Evolutionary conservation across 1,140 invertebrate genomes (phyloP).

Genomic region (Drosophila pseudoananassae): DNA sequence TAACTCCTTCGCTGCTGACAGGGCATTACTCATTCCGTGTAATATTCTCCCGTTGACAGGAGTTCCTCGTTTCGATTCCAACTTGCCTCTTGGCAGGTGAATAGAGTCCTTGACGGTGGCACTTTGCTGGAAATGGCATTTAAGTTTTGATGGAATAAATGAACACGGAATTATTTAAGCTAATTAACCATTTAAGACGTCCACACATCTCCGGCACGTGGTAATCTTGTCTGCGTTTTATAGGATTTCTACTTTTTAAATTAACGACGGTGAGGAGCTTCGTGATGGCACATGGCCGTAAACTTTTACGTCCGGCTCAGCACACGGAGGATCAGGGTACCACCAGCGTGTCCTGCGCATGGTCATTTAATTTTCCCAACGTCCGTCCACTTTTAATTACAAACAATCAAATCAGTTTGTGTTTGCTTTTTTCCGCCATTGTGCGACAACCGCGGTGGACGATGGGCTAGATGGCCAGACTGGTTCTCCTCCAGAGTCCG

Average conservation of each 20-base stretch:
- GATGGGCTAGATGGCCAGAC: background rate
- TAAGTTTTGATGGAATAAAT: slow-evolving; percentile 46
- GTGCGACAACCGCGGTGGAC: background rate
- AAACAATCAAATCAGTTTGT: slow-evolving; percentile 82
- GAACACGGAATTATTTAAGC: slow-evolving; percentile 51
- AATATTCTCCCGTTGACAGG: slow-evolving; percentile 60
- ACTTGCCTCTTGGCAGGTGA: slow-evolving; percentile 16
- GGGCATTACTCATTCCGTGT: slow-evolving; percentile 53
- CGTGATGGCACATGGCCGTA: slow-evolving; percentile 60
- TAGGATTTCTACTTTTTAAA: slow-evolving; percentile 69
- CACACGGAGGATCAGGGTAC: slow-evolving; percentile 12
- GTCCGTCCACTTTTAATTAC: slow-evolving; percentile 80
- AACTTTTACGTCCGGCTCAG: slow-evolving; percentile 60
- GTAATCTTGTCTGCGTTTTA: slow-evolving; percentile 48
- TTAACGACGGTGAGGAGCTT: slow-evolving; percentile 47
- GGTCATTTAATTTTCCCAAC: slow-evolving; percentile 76
- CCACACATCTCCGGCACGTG: slow-evolving; percentile 50
- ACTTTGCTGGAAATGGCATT: slow-evolving; percentile 28
- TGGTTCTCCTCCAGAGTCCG: slow-evolving; percentile 3
- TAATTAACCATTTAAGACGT: slow-evolving; percentile 58
- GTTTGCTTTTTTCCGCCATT: slow-evolving; percentile 50
- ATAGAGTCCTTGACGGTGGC: slow-evolving; percentile 24
- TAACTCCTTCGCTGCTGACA: slow-evolving; percentile 2
- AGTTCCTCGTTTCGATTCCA: slow-evolving; percentile 21
- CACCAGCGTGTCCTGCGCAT: slow-evolving; percentile 48